Base-by-base conservation (phyloP, 2,888 invertebrate species). In the Hipparchia sbordonii region DNA sequence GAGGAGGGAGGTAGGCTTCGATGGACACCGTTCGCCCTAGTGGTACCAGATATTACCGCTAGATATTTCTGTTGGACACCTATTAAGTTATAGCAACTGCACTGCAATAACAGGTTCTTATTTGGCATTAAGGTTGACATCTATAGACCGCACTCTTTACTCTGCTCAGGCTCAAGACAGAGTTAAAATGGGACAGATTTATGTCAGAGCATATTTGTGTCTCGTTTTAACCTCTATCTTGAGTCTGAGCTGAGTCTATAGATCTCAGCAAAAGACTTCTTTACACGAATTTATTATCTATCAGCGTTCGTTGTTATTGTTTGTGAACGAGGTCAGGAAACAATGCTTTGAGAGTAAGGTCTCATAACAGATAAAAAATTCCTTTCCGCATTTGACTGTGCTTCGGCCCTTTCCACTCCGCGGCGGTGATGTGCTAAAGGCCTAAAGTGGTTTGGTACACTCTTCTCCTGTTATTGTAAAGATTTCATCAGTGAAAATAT, bases 21-120 rank as follows among this genome's bases (percentile, higher is more conserved):
- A 79, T 81, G 82, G 82, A 85, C 85, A 88, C 88, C 89, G 89
- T 91, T 48, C 90, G 88, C 85, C 82, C 84, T 87, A 89, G 88
- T 89, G 86, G 88, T 87, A 87, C 83, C 80, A 81, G 76, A 80
- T 83, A 79, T 81, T 87, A 87, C 87, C 85, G 87, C 85, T 87
- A 85, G 80, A 76, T 81, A 80, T 78, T 79, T 77, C 78, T 80
- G 75, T 77, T 79, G 72, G 65, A 77, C 57, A 68, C 54, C 69
- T 57, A 72, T 73, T 69, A 46, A 59, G 48, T 46, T 71, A 73
- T 73, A 75, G 70, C 57, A 73, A 74, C 74, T 76, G 60, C 70
- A 68, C 69, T 76, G 65, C 68, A 73, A 67, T 71, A 76, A 76
- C 74, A 74, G 62, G 73, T 75, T 76, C 65, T 67, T 57, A 63